Conservation (phyloP, 2,113 vertebrate genomes). For the Nibea coibor region DNA sequence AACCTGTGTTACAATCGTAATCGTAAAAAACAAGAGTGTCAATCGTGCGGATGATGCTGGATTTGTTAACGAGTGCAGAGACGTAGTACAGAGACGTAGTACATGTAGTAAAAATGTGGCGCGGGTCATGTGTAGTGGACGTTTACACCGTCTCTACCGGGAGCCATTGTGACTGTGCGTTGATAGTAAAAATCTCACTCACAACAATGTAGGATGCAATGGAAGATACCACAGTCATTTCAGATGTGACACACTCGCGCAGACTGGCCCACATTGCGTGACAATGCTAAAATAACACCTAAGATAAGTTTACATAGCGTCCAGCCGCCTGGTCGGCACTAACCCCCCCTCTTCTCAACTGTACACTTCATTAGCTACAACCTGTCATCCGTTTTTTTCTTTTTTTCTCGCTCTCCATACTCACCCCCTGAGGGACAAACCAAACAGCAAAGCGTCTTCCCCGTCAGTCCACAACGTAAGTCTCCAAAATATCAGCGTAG, state of each 20-base stretch:
- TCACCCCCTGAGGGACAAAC: conserved; percentile 60
- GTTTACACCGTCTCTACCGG: conserved; percentile 35
- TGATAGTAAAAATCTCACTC: conserved; percentile 78
- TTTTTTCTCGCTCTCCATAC: conserved; percentile 33
- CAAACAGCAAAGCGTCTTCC: conserved; percentile 41
- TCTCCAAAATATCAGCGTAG: conserved; percentile 26
- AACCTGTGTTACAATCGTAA: neutral
- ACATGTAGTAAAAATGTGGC: conserved; percentile 27
- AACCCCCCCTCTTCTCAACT: neutral
- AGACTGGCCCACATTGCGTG: conserved; percentile 17
- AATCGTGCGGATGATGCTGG: neutral
- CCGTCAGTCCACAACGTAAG: conserved; percentile 28
- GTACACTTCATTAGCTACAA: conserved; percentile 46
- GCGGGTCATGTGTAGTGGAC: conserved; percentile 45
- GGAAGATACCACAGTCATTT: conserved; percentile 58
- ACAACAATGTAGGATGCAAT: conserved; percentile 60
- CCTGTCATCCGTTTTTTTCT: conserved; percentile 51
- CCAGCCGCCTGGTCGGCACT: neutral
- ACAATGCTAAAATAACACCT: conserved; percentile 32
- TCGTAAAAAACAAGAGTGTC: neutral
- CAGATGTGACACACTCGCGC: conserved; percentile 20
- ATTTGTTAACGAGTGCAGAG: neutral
- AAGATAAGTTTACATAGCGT: conserved; percentile 48
- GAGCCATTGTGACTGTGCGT: conserved; percentile 57
- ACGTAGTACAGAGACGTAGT: conserved; percentile 46